Evolutionary conservation across 2,797 vertebrate species (phyloP).

Genomic region (Cyprinodon diabolis): DNA sequence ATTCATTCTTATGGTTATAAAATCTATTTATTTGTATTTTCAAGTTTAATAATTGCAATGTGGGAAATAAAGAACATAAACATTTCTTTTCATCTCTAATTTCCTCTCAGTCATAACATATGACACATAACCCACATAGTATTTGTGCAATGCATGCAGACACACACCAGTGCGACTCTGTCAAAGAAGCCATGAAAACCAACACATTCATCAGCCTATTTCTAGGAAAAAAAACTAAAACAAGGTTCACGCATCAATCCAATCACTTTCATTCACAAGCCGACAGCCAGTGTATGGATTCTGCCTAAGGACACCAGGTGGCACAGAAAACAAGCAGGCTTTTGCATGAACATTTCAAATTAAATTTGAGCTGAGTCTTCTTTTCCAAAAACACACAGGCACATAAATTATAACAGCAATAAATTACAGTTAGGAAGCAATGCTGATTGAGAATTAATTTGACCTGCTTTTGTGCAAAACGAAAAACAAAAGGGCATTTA

Average conservation of each 20-base stretch:
- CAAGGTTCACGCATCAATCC: slow-evolving; percentile 29
- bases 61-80: slow-evolving; percentile 9
- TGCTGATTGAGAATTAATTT: no score
- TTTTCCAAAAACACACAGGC: not conserved
- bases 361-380: slow-evolving; percentile 8
- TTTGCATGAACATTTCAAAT: not conserved
- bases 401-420: not conserved
- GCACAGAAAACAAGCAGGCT: slow-evolving; percentile 13
- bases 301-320: slow-evolving; percentile 40
- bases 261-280: slow-evolving; percentile 38
- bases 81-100: slow-evolving; percentile 12
- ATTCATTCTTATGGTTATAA: not conserved
- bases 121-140: slow-evolving; percentile 20
- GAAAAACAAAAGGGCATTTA: no score
- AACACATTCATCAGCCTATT: slow-evolving; percentile 56
- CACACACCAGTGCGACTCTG: slow-evolving; percentile 6
- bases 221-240: slow-evolving; percentile 45
- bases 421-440: no score
- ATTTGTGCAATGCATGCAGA: slow-evolving; percentile 10
- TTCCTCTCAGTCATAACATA: slow-evolving; percentile 27
- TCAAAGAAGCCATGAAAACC: slow-evolving; percentile 54
- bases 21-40: slow-evolving; percentile 2
- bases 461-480: no score
- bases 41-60: slow-evolving; percentile 1
- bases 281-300: slow-evolving; percentile 34